Percentiles rank a stretch among this genome's conserved stretches.
These are phyloP conservation scores for Drosophila ananassae DNA, from an alignment of 1,140 invertebrate species.

Conservation along the genomic window DNA sequence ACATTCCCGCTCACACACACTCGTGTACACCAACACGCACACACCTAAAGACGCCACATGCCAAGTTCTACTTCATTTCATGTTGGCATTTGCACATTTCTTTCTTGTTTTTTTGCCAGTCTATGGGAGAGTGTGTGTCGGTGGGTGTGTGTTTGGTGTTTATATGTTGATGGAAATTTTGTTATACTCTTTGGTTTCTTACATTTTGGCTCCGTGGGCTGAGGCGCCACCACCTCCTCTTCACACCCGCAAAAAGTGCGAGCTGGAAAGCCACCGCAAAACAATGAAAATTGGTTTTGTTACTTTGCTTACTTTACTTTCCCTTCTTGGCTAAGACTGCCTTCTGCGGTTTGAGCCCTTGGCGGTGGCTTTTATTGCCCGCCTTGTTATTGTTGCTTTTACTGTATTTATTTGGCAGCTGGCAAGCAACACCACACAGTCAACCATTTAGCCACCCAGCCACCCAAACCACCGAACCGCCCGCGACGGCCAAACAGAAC, in stretches of 20 bases:
- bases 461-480: neutral
- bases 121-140: slow-evolving; percentile 7
- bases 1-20: slow-evolving; percentile 18
- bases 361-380: slow-evolving; percentile 73
- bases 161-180: slow-evolving; percentile 63
- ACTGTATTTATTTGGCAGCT: slow-evolving; percentile 75
- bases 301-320: slow-evolving; percentile 64
- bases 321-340: slow-evolving; percentile 43
- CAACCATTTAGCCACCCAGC: slow-evolving; percentile 12
- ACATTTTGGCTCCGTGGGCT: slow-evolving; percentile 34
- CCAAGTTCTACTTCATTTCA: slow-evolving; percentile 68
- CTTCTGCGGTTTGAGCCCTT: slow-evolving; percentile 41
- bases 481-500: neutral
- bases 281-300: slow-evolving; percentile 83
- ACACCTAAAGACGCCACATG: slow-evolving; percentile 33
- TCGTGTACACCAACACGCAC: neutral
- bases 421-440: slow-evolving; percentile 7
- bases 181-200: slow-evolving; percentile 70
- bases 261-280: slow-evolving; percentile 64
- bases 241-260: slow-evolving; percentile 21
- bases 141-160: slow-evolving; percentile 17
- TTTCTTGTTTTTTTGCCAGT: slow-evolving; percentile 18
- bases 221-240: neutral
- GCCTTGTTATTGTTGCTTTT: slow-evolving; percentile 62
- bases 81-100: slow-evolving; percentile 66